Base-by-base conservation (phyloP, 2,113 vertebrate genomes). In the Serilophus lunatus region DNA sequence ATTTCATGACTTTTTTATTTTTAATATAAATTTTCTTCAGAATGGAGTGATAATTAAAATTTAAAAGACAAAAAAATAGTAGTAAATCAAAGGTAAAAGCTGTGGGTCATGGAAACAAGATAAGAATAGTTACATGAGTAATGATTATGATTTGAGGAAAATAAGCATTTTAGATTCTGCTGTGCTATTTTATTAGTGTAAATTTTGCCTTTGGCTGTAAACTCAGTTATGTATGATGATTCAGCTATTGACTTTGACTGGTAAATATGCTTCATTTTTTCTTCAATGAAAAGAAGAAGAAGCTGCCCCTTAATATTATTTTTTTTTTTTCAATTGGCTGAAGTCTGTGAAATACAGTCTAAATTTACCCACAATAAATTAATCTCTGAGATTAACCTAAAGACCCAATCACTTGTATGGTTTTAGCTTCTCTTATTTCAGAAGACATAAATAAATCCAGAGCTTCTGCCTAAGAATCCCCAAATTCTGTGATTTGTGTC, bases 231-330 rank as follows among this genome's bases (percentile, higher is more conserved):
- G 15, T 64, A 74, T 61, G 18, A 82, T 90, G 45, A 64, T 85
- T 95, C 78, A 92, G 29, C 84, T 93, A 60, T 72, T 63, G 54
- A 80, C 66, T 94, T 95, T 65, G 66, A 87, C 74, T 91, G 26
- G n/a, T 93, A 91, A 91, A 96, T 84, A 88, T 66, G 35, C 18
- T 86, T 88, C 31, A 44, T 29, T 81, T 89, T 50, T 38, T 95
- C 72, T 78, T 85, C 63, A 59, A 72, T 20, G 28, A 25, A 79
- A 86, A 96, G 38, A 85, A 79, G 50, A 77, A 20, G 31, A 75
- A 77, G 5, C 8, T 53, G 57, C 80, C 29, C 22, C 74, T 25
- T 47, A 82, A 61, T 82, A 71, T 65, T 83, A 20, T 40, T 94
- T 83, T 90, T 65, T 83, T 20, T 40, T 94, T 83, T 90, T 82